phyloP scores from a whole-genome alignment of 2,888 invertebrate species.

The Octodonta nipae region DNA sequence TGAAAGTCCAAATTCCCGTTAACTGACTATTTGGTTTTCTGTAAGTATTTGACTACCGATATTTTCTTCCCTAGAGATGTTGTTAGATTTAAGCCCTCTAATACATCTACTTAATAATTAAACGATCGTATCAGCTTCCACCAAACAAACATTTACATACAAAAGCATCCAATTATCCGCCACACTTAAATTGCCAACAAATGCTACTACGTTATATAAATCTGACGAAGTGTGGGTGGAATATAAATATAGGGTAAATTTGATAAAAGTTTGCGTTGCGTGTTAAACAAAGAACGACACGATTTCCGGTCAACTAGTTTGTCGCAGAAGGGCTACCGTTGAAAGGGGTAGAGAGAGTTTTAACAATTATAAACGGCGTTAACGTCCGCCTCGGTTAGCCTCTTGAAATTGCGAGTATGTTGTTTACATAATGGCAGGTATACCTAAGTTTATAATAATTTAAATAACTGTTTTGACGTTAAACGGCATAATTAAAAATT shows the following conservation, averaged over 20 bases:
- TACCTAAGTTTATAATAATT: too few species aligned
- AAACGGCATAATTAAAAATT: too few species aligned
- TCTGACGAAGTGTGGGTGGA: slow-evolving; percentile 11
- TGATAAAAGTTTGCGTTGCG: slow-evolving; percentile 24
- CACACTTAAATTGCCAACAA: slow-evolving; percentile 4
- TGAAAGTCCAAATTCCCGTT: too few species aligned
- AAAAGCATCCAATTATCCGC: slow-evolving; percentile 2
- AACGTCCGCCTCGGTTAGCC: slow-evolving; percentile 16
- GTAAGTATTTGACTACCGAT: too few species aligned
- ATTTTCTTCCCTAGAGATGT: too few species aligned
- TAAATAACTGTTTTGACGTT: too few species aligned
- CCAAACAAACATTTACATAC: slow-evolving; percentile 2
- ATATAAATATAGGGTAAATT: slow-evolving; percentile 14
- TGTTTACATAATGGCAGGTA: too few species aligned
- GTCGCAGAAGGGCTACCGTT: slow-evolving; percentile 11
- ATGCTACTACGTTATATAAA: slow-evolving; percentile 6
- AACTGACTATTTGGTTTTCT: too few species aligned
- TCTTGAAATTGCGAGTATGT: too few species aligned
- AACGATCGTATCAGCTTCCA: too few species aligned
- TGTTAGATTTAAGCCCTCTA: too few species aligned
- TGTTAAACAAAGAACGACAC: slow-evolving; percentile 28
- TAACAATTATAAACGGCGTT: slow-evolving; percentile 29
- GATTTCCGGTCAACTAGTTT: slow-evolving; percentile 28
- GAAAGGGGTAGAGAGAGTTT: slow-evolving; percentile 15
- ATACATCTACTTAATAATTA: too few species aligned